These are phyloP conservation scores for Pandemis heparana DNA, from an alignment of 2,888 invertebrate genomes.

Conservation along the genomic window DNA sequence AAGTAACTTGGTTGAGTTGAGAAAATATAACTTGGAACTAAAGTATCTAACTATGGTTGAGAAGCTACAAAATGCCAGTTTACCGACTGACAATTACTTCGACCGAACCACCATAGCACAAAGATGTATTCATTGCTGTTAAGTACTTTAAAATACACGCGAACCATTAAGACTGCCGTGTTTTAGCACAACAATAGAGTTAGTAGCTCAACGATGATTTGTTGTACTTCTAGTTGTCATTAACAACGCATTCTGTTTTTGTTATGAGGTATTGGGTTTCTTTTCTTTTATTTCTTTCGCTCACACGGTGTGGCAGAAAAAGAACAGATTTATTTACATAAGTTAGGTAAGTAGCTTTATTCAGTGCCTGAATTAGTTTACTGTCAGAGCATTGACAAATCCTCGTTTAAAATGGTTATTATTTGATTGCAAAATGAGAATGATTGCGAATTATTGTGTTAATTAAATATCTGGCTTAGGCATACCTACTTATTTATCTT, in stretches of 20 bases:
- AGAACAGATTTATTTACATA: not conserved
- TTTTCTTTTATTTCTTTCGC: too few species aligned
- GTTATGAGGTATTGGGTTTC: not conserved
- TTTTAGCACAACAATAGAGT: constrained; percentile 24
- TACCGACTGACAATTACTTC: not conserved
- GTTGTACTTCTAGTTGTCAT: not conserved
- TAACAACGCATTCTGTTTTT: not conserved
- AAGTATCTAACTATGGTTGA: not conserved
- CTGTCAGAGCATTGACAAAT: too few species aligned
- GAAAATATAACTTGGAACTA: too few species aligned
- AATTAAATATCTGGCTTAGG: too few species aligned
- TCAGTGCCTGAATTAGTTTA: too few species aligned
- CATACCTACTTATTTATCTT: too few species aligned
- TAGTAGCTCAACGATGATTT: constrained; percentile 4
- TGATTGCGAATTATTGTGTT: too few species aligned
- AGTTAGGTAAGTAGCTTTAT: not conserved
- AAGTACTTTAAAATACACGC: not conserved
- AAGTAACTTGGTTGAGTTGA: too few species aligned
- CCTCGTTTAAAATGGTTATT: too few species aligned
- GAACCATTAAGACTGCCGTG: not conserved
- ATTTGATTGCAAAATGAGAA: too few species aligned
- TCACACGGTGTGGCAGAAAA: too few species aligned
- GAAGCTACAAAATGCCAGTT: too few species aligned
- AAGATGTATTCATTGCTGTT: not conserved
- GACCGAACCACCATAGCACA: not conserved